Base-by-base conservation (phyloP, 2,797 vertebrate species). In the Cetoscarus ocellatus region DNA sequence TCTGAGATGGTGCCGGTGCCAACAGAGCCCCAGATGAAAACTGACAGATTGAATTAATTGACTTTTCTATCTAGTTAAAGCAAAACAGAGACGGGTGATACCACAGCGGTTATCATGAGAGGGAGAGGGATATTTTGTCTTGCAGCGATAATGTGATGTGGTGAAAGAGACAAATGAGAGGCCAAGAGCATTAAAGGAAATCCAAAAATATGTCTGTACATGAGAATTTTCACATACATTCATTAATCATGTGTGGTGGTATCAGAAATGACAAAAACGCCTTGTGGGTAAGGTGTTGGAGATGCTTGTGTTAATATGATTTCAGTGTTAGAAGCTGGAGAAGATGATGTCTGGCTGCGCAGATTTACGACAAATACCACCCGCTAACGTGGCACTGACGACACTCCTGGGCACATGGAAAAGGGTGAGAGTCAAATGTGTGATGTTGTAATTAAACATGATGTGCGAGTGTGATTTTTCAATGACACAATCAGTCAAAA, bases 31-130 rank as follows among this genome's bases (percentile, higher is more conserved):
- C 35, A 72, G 77, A 88, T 75, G 67, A 81, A 79, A 75, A 60
- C 67, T 81, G 85, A 79, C 73, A 73, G 59, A 60, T 80, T 70
- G 77, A 89, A 90, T 89, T 85, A 86, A 89, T 76, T 80, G 69
- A 72, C 73, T 79, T 82, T 73, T 81, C 61, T 66, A 58, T 75
- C 67, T 66, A 61, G 73, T 66, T 57, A 72, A 76, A 70, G 59
- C 49, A 80, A 90, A 80, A 59, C 1, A 2, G 50, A 65, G 79
- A 48, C 0, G 7, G 18, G 44, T 36, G 66, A 70, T 70, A 39
- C 27, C 50, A 54, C 14, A 4, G 35, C 1, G 27, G 52, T n/a
- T 36, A 53, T 36, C 27, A 36, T 14, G 3, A 8, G 8, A 3
- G n/a, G 34, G 51, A 14, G 39, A n/a, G 53, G 36, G 39, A 11